These are phyloP conservation scores for Arizona elegans DNA, from an alignment of 2,113 vertebrate species.

Conservation along the genomic window DNA sequence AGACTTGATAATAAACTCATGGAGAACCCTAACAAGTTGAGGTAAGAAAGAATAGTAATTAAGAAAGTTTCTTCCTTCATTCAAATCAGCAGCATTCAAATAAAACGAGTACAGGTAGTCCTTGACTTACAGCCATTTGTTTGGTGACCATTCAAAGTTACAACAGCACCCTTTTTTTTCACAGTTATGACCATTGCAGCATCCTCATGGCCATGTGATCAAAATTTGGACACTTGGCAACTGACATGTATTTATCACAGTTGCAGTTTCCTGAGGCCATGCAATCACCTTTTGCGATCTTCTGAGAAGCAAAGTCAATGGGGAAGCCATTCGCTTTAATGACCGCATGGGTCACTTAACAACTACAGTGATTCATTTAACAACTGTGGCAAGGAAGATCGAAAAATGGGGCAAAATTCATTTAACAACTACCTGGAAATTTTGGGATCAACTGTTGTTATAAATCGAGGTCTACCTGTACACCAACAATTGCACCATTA, in stretches of 20 bases:
- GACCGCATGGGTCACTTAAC: not conserved
- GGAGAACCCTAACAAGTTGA: not conserved
- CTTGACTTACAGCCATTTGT: not conserved
- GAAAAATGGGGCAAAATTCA: not conserved
- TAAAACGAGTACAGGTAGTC: not conserved
- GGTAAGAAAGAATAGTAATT: not conserved
- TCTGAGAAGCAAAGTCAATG: not conserved
- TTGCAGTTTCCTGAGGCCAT: too few species aligned
- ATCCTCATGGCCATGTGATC: not conserved
- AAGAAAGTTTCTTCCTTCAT: not conserved
- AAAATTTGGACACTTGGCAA: not conserved
- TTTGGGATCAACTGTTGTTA: not conserved
- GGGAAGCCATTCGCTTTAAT: not conserved
- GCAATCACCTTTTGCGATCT: not conserved
- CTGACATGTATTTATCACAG: not conserved
- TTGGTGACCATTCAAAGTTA: not conserved
- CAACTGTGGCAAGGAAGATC: not conserved
- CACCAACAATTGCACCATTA: not conserved
- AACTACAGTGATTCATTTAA: not conserved
- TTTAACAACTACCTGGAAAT: not conserved
- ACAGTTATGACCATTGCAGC: not conserved
- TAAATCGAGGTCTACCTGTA: not conserved
- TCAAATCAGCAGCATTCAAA: not conserved
- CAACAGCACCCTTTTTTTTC: not conserved
- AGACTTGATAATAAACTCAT: not conserved